Conservation (phyloP, 2,888 invertebrate species). For the Ectemnius cavifrons region DNA sequence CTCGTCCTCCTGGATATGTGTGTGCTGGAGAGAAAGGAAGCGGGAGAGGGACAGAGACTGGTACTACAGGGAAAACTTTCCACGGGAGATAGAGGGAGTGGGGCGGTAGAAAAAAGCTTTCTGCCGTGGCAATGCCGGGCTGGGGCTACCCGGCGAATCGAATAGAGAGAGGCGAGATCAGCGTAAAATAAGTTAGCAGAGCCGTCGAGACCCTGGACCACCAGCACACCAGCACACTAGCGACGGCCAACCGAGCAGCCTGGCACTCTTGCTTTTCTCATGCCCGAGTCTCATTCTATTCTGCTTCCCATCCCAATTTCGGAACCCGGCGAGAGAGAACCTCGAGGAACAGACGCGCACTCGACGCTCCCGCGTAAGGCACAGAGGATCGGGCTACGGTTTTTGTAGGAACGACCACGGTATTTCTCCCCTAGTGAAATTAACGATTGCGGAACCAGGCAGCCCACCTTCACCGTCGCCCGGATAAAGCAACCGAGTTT, state of each 20-base stretch:
- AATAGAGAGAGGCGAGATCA: slow-evolving; percentile 62
- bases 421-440: slow-evolving; percentile 71
- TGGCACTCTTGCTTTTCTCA: neutral
- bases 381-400: slow-evolving; percentile 59
- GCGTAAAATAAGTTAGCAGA: slow-evolving; percentile 66
- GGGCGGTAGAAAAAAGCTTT: slow-evolving; percentile 25
- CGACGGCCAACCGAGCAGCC: slow-evolving; percentile 12
- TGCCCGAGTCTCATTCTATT: slow-evolving; percentile 2
- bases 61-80: slow-evolving; percentile 9
- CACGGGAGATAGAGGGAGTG: slow-evolving; percentile 32
- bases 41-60: too few relatives aligned
- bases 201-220: slow-evolving; percentile 47
- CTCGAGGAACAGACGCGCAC: slow-evolving; percentile 54
- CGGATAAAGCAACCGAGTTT: slow-evolving; percentile 69
- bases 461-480: slow-evolving; percentile 61
- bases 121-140: slow-evolving; percentile 39
- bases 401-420: slow-evolving; percentile 68
- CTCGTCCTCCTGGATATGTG: too few relatives aligned
- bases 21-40: too few relatives aligned
- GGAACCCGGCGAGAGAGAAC: slow-evolving; percentile 32
- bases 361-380: slow-evolving; percentile 48
- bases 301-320: slow-evolving; percentile 9
- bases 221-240: slow-evolving; percentile 27
- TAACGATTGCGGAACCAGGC: slow-evolving; percentile 67
- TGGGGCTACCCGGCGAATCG: slow-evolving; percentile 54